Base-by-base conservation (phyloP, 2,797 vertebrate species). In the Enteromius unitaeniatus region DNA sequence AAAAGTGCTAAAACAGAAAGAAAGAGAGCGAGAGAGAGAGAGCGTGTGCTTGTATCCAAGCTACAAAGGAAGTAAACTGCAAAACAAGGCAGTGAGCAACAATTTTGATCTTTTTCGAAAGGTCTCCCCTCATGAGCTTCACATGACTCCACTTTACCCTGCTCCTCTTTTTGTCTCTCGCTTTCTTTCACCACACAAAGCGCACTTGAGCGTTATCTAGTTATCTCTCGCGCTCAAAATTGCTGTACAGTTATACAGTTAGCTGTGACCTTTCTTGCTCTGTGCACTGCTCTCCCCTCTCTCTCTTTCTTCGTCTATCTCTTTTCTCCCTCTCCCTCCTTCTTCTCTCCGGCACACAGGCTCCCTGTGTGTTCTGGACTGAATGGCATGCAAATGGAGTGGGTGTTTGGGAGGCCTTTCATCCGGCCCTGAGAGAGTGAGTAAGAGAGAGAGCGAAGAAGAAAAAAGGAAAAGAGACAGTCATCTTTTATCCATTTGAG, bases 361-460 rank as follows among this genome's bases (percentile, higher is more conserved):
- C 93, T 92, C 95, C 93, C 93, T 95, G 95, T 95, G 94, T 95
- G 93, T 94, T 92, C 93, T 91, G 93, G 93, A 92, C 93, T 93
- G 93, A 94, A 94, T 95, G 94, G 94, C 94, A 95, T 95, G 95
- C 70, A 88, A 92, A 92, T 92, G 90, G 93, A 94, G 95, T 95
- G 94, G 93, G 94, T 93, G 95, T 95, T 93, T 93, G 91, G 92
- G 92, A 93, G 93, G 91, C 92, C 93, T 94, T 95, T 95, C 93
- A 95, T 94, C 94, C 93, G 91, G 92, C 92, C 91, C 45, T 51
- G 83, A 82, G 86, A 74, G 83, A 76, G 84, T 82, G 62, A 78
- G 78, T 69, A 28, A 64, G 74, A 82, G 78, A 91, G 60, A 80
- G 60, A 80, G 69, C 81, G 91, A 82, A 88, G 88, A 81, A 86